Percentiles rank a stretch among this genome's conserved stretches.
Evolutionary conservation across 2,888 invertebrate species (phyloP).

Genomic region (Tenthredo mesomela): DNA sequence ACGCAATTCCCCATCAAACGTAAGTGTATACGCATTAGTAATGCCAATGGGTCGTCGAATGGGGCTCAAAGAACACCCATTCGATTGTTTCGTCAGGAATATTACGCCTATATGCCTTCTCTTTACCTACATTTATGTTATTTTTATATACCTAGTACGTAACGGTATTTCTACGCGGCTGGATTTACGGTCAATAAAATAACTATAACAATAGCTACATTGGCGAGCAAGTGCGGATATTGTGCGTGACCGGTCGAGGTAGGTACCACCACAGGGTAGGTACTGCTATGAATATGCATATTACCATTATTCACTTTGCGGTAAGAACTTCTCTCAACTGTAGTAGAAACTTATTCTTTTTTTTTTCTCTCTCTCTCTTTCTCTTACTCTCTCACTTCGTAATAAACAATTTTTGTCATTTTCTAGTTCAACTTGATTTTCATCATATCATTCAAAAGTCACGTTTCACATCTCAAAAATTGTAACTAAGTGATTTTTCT

Average conservation of each 20-base stretch:
- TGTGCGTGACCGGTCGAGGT: slow-evolving; percentile 29
- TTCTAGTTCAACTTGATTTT: not conserved
- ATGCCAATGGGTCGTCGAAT: slow-evolving; percentile 19
- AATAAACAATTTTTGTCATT: not conserved
- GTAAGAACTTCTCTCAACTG: not conserved
- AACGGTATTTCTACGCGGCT: slow-evolving; percentile 58
- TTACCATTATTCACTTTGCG: slow-evolving; percentile 12
- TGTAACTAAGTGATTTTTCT: not conserved
- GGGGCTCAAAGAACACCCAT: slow-evolving; percentile 19
- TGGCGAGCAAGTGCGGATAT: slow-evolving; percentile 20
- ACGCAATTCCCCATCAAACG: not conserved
- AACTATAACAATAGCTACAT: slow-evolving; percentile 71
- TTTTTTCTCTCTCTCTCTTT: no score
- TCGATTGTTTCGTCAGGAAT: slow-evolving; percentile 3
- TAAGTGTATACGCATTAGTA: not conserved
- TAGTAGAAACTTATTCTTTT: not conserved
- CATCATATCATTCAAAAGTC: no score
- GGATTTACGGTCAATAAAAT: slow-evolving; percentile 73
- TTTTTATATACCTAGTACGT: slow-evolving; percentile 11
- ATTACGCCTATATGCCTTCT: not conserved
- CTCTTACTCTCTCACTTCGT: not conserved
- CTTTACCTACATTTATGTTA: not conserved
- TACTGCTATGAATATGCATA: slow-evolving; percentile 21
- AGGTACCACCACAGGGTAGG: not conserved
- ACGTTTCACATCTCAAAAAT: not conserved